phyloP scores from a whole-genome alignment of 2,888 invertebrate genomes.

The Pseudoips prasinana region DNA sequence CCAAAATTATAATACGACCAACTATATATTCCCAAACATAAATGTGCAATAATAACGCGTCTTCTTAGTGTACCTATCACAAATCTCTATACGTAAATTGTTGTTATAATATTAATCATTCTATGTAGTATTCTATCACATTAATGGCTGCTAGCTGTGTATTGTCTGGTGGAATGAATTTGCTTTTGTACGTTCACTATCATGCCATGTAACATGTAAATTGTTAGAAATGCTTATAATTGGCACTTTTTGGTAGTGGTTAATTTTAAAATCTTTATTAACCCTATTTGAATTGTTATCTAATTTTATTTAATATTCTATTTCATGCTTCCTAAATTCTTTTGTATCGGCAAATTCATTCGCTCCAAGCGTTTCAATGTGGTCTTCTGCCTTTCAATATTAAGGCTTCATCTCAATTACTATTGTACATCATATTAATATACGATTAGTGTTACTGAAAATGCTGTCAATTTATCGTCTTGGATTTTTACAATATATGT shows the following conservation, averaged over 20 bases:
- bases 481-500: constrained; percentile 57
- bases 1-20: constrained; percentile 48
- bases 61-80: constrained; percentile 38
- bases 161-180: constrained; percentile 31
- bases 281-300: too few species aligned
- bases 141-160: constrained; percentile 38
- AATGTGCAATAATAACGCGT: constrained; percentile 32
- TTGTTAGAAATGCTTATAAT: too few species aligned
- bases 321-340: too few species aligned
- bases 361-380: constrained; percentile 35
- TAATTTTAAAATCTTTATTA: too few species aligned
- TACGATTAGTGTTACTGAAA: constrained; percentile 66
- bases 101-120: constrained; percentile 50
- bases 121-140: constrained; percentile 46
- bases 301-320: too few species aligned
- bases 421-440: constrained; percentile 58
- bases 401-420: constrained; percentile 71
- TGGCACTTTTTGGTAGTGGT: too few species aligned
- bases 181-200: constrained; percentile 9
- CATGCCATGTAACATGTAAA: too few species aligned
- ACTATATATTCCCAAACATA: constrained; percentile 33
- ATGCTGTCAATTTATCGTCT: constrained; percentile 78
- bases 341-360: constrained; percentile 32
- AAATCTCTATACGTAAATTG: constrained; percentile 58
- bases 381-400: constrained; percentile 55